Evolutionary conservation across 2,113 vertebrate genomes (phyloP).

Genomic region (Cyprichromis sp.): DNA sequence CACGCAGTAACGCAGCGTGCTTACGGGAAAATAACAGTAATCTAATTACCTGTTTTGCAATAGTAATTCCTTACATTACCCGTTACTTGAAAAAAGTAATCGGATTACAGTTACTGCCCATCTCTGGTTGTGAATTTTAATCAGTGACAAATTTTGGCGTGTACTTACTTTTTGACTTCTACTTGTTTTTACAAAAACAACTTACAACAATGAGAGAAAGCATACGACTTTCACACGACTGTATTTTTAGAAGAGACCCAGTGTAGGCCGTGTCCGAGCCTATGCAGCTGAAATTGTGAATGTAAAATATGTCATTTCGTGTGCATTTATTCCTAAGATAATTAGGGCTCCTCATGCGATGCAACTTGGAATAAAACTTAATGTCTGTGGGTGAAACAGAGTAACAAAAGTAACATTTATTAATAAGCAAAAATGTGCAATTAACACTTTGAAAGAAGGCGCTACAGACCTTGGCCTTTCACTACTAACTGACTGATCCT

Average conservation of each 20-base stretch:
- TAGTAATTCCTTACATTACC: not conserved
- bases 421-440: not conserved
- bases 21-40: not conserved
- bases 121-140: not conserved
- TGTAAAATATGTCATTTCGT: not conserved
- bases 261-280: fast-evolving
- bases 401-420: not conserved
- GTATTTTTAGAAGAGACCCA: not conserved
- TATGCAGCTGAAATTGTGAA: not conserved
- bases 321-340: not conserved
- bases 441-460: conserved; percentile 13
- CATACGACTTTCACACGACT: not conserved
- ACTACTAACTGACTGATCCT: not conserved
- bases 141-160: not conserved
- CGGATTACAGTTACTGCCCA: not conserved
- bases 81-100: not conserved
- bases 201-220: not conserved
- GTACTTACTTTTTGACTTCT: not conserved
- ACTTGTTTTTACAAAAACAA: not conserved
- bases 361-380: not conserved
- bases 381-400: not conserved
- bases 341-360: not conserved
- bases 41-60: not conserved
- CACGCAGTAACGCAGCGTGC: fast-evolving
- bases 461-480: conserved; percentile 33